A percentile compares a stretch with the other conserved stretches of the same genome.
These are phyloP conservation scores for Acanthaster planci DNA, from an alignment of 35 echinoderm and acorn worm genomes.

Conservation along the genomic window DNA sequence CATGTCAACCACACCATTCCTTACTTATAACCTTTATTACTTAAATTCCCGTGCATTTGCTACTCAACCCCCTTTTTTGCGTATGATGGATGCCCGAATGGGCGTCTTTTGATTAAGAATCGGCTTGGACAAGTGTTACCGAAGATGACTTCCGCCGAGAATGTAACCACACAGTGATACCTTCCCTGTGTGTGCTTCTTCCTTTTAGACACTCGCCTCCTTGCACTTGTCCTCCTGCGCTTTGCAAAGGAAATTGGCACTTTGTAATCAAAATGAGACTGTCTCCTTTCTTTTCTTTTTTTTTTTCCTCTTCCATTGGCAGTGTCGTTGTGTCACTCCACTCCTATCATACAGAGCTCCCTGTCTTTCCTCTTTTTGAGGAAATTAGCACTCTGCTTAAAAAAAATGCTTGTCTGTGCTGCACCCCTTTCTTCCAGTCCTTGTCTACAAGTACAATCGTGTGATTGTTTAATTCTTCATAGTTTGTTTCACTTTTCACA, in stretches of 20 bases:
- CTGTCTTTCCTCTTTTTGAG: neutral
- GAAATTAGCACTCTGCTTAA: neutral
- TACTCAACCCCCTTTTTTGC: neutral
- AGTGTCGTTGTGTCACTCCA: neutral
- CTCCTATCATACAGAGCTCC: neutral
- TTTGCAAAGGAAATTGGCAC: slow-evolving; percentile 22
- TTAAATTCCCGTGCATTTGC: no score
- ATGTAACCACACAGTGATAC: neutral
- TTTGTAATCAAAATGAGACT: slow-evolving; percentile 11
- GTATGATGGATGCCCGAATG: neutral
- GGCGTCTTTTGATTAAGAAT: slow-evolving; percentile 24
- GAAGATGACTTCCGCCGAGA: slow-evolving; percentile 7
- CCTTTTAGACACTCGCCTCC: neutral
- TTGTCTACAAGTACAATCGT: no score
- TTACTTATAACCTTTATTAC: no score
- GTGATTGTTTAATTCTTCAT: no score
- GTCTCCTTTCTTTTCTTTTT: neutral
- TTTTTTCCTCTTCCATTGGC: neutral
- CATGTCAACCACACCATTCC: no score
- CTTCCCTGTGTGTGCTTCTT: neutral
- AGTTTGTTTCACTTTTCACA: no score
- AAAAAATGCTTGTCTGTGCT: neutral
- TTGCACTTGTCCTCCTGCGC: neutral
- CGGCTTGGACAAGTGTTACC: neutral
- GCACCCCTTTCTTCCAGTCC: neutral